Evolutionary conservation across 2,797 vertebrate species (phyloP).

Genomic region (Pterois miles): DNA sequence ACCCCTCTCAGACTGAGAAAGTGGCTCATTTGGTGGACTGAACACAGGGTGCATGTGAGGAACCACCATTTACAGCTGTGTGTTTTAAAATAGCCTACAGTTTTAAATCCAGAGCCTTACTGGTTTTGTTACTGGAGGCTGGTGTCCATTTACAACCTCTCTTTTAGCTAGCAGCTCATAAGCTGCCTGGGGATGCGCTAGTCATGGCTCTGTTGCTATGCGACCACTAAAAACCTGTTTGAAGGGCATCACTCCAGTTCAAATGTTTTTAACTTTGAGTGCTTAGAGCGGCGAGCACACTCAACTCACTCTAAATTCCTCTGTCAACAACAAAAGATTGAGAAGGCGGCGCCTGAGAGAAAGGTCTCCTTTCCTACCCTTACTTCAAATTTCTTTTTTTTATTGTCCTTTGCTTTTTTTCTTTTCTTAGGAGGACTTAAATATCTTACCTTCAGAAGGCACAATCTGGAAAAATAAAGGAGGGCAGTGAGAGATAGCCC

Average conservation of each 20-base stretch:
- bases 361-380: constrained; percentile 9
- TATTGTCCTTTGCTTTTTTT: constrained; percentile 19
- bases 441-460: constrained; percentile 63
- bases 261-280: constrained; percentile 66
- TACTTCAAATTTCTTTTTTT: constrained; percentile 9
- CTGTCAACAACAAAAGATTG: constrained; percentile 50
- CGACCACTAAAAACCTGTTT: constrained; percentile 66
- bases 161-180: constrained; percentile 53
- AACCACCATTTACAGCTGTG: constrained; percentile 48
- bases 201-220: constrained; percentile 73
- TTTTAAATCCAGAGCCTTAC: constrained; percentile 55
- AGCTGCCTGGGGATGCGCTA: constrained; percentile 48
- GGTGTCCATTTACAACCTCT: constrained; percentile 53
- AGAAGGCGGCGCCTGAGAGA: constrained; percentile 28
- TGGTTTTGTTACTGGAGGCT: constrained; percentile 52
- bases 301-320: constrained; percentile 44
- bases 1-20: constrained; percentile 27
- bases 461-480: constrained; percentile 50
- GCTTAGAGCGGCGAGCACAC: constrained; percentile 35
- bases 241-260: constrained; percentile 64
- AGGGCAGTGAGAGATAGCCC: constrained; percentile 51
- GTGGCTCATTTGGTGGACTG: constrained; percentile 49
- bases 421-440: constrained; percentile 28
- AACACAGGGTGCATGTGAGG: constrained; percentile 42
- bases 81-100: constrained; percentile 54